A percentile compares a stretch with the other conserved stretches of the same genome.
Conservation (phyloP, 2,888 invertebrate species). For the Cryptocephalus moraei region DNA sequence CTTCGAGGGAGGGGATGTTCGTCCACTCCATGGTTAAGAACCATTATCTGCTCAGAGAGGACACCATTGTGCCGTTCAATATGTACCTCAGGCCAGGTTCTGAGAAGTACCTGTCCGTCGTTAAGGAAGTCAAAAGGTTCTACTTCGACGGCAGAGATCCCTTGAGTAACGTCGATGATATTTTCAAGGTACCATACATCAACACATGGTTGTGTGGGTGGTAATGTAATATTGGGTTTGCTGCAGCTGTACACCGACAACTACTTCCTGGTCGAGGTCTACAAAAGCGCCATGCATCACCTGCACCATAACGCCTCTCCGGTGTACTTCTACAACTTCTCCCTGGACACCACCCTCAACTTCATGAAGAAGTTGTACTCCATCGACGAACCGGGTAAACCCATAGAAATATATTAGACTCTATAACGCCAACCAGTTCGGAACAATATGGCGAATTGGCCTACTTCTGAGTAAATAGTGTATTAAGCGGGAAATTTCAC, state of each 20-base stretch:
- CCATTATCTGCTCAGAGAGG: constrained; percentile 14
- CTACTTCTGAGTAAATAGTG: too few relatives aligned
- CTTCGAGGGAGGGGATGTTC: constrained; percentile 28
- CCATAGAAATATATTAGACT: background rate
- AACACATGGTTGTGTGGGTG: background rate
- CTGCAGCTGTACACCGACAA: constrained; percentile 25
- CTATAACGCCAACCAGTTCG: too few relatives aligned
- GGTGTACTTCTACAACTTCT: constrained; percentile 27
- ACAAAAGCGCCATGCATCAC: constrained; percentile 18
- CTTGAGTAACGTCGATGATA: constrained; percentile 22
- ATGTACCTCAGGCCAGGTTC: constrained; percentile 21
- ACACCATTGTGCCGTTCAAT: constrained; percentile 19
- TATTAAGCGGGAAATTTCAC: too few relatives aligned
- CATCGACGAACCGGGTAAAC: constrained; percentile 21
- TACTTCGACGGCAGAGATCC: constrained; percentile 24
- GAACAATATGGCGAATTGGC: background rate
- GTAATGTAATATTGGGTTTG: constrained; percentile 2
- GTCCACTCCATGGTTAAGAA: constrained; percentile 10
- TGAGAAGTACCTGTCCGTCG: constrained; percentile 12
- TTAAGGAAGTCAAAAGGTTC: constrained; percentile 21
- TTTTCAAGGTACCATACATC: constrained; percentile 14
- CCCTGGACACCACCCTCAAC: constrained; percentile 20
- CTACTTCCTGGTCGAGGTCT: constrained; percentile 21
- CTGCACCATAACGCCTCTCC: constrained; percentile 20
- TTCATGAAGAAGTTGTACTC: constrained; percentile 15